These are phyloP conservation scores for Gila robusta DNA, from an alignment of 2,797 vertebrate species.

Conservation along the genomic window DNA sequence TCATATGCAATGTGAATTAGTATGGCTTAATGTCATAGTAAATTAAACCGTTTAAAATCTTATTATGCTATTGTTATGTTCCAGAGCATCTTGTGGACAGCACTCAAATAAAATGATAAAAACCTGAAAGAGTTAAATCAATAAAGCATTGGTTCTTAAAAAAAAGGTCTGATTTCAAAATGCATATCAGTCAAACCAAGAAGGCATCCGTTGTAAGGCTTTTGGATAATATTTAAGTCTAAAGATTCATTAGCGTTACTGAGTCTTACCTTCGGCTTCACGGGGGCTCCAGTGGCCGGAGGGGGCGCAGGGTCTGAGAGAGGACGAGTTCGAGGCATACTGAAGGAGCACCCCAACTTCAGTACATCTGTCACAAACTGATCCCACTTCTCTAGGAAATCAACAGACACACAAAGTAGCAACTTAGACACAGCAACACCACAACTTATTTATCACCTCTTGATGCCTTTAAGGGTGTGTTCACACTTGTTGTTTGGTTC, in stretches of 20 bases:
- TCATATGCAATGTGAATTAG: slow-evolving; percentile 20
- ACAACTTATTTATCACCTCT: background rate
- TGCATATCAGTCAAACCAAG: background rate
- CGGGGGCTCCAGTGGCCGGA: slow-evolving; percentile 98
- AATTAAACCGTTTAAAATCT: background rate
- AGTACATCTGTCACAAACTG: slow-evolving; percentile 92
- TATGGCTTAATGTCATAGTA: background rate
- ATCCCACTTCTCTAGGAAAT: slow-evolving; percentile 99
- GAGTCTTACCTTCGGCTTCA: slow-evolving; percentile 92
- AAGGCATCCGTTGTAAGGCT: background rate
- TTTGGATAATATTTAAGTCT: background rate
- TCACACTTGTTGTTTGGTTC: too few species aligned
- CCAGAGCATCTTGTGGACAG: background rate
- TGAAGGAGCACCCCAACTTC: slow-evolving; percentile 92
- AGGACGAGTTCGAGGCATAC: slow-evolving; percentile 93
- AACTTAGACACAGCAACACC: slow-evolving; percentile 80
- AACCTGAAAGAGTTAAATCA: background rate
- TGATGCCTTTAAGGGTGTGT: background rate
- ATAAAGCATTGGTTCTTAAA: background rate
- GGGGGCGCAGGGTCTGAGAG: slow-evolving; percentile 91
- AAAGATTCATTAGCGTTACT: background rate
- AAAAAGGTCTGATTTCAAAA: background rate
- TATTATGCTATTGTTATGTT: background rate
- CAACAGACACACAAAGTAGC: slow-evolving; percentile 85
- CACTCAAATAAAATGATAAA: background rate